phyloP scores from a whole-genome alignment of 1,140 invertebrate genomes.

The Drosophila arizonae region DNA sequence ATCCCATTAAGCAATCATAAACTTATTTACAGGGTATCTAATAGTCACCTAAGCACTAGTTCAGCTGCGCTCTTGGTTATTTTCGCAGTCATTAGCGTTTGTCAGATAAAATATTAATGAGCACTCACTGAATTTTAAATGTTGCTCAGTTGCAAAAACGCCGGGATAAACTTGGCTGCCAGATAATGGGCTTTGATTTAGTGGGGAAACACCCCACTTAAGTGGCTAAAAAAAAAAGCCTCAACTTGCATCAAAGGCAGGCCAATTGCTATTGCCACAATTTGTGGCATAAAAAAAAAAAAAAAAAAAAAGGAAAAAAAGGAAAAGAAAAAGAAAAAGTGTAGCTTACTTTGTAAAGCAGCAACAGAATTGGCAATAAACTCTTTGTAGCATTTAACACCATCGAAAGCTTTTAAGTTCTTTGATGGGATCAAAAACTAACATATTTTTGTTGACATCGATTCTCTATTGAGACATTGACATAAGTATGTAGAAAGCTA shows the following conservation, averaged over 20 bases:
- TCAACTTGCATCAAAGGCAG: no score
- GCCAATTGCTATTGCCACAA: no score
- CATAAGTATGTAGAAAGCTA: no score
- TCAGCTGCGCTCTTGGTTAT: neutral
- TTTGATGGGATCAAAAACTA: no score
- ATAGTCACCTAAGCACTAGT: neutral
- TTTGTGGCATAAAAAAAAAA: neutral
- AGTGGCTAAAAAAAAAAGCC: neutral
- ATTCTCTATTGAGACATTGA: no score
- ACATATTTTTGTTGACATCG: no score
- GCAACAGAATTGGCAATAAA: neutral
- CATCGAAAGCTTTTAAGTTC: no score
- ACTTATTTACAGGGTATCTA: neutral
- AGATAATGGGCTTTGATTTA: conserved; percentile 9
- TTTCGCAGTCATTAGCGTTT: conserved; percentile 37
- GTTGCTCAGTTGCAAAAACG: conserved; percentile 8
- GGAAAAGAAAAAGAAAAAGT: neutral
- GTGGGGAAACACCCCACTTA: conserved; percentile 6
- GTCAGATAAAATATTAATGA: conserved; percentile 63
- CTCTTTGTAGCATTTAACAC: neutral
- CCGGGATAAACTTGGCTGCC: neutral
- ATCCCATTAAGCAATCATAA: neutral
- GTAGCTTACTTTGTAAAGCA: neutral
- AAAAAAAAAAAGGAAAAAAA: neutral
- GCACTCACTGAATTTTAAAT: conserved; percentile 31